phyloP scores from a whole-genome alignment of 2,113 vertebrate species.

The Amia ocellicauda region DNA sequence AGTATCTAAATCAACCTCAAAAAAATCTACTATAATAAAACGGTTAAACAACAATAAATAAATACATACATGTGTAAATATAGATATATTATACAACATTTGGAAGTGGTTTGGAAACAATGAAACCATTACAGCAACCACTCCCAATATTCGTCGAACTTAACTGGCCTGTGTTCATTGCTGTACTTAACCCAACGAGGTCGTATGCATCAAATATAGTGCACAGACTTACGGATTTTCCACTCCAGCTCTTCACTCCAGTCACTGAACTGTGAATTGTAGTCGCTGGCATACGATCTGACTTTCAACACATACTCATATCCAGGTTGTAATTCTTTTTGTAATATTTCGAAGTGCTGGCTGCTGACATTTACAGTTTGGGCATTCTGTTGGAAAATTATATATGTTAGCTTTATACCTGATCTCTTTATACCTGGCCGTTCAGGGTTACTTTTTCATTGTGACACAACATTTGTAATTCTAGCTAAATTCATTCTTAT shows the following conservation, averaged over 20 bases:
- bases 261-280: conserved; percentile 34
- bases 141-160: background rate
- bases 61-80: no score
- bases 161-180: background rate
- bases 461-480: no score
- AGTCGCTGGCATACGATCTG: fast-evolving
- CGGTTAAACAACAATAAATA: background rate
- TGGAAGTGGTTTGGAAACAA: background rate
- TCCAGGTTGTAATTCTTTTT: conserved; percentile 25
- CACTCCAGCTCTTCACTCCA: conserved; percentile 45
- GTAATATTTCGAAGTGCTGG: conserved; percentile 28
- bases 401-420: no score
- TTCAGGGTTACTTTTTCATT: no score
- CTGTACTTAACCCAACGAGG: no score
- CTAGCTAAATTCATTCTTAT: no score
- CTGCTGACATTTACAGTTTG: fast-evolving
- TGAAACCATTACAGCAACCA: background rate
- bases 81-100: background rate
- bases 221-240: conserved; percentile 49
- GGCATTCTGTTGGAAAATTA: background rate
- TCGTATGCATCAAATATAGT: no score
- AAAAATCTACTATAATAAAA: background rate
- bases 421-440: no score
- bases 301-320: conserved; percentile 45
- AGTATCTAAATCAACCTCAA: background rate